Percentiles rank a stretch among this genome's conserved stretches.
Evolutionary conservation across 2,113 vertebrate species (phyloP).

Genomic region (Pteruthius melanotis): DNA sequence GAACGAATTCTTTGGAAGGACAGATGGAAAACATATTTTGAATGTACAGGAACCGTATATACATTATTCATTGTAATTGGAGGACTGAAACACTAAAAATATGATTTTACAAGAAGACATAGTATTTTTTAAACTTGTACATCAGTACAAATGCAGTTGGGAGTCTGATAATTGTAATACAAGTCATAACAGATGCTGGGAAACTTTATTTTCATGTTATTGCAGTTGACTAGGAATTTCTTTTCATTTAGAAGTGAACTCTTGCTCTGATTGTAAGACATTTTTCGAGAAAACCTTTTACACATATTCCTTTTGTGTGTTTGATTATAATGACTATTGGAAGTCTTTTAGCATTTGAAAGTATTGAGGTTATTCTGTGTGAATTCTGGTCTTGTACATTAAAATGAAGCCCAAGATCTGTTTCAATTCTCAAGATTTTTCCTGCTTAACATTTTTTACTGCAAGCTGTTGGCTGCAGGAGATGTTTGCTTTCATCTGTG

Average conservation of each 20-base stretch:
- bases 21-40: constrained; percentile 51
- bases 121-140: constrained; percentile 28
- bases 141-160: constrained; percentile 35
- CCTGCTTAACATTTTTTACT: neutral
- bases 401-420: neutral
- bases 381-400: neutral
- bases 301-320: neutral
- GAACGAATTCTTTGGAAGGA: constrained; percentile 9
- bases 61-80: constrained; percentile 41
- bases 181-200: constrained; percentile 50
- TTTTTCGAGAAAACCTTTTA: neutral
- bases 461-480: neutral
- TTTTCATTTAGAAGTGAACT: neutral
- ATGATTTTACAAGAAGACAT: neutral
- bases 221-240: neutral
- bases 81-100: constrained; percentile 28
- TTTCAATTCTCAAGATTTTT: neutral
- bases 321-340: neutral
- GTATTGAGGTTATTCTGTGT: neutral
- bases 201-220: constrained; percentile 33
- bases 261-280: neutral
- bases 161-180: constrained; percentile 26
- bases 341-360: neutral
- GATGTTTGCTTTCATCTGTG: neutral
- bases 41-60: constrained; percentile 14